Evolutionary conservation across 2,113 vertebrate genomes (phyloP), one percentile per base, ranked within the genome.

Genomic region (Hydropotes inermis): DNA sequence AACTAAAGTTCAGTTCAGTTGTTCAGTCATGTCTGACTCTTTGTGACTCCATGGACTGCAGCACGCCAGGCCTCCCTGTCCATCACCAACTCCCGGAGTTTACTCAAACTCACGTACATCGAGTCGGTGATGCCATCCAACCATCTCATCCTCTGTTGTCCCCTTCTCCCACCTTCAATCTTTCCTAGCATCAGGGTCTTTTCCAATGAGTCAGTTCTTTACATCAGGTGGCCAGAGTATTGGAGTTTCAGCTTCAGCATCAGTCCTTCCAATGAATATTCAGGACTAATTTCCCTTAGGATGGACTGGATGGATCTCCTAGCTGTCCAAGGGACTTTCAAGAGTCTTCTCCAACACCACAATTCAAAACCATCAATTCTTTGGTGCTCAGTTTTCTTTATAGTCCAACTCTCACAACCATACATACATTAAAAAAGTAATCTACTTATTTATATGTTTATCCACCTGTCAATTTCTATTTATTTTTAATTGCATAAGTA

Each of bases 401-500:
- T 6, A 39, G 67, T 25, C 67, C 67, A 74, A 23, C n/a, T 25
- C n/a, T 39, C 67, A 25, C 23, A 39, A 39, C 36, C 67, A 74
- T 39, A 74, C 21, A 74, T 74, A 36, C 64, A 36, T 36, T 70
- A 36, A 10, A 33, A 67, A 83, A 64, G 39, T 16, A 36, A 43
- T 79, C 39, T 85, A 57, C 74, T 16, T 21, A 83, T 54, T 27
- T 27, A 55, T 67, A 4, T 43, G 13, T 84, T 27, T 82, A 86
- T 25, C 7, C 10, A 87, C 39, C 27, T 96, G 64, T 89, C 45
- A 83, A 33, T 95, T 94, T 93, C 25, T 91, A 64, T 85, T 94
- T 67, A 33, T 74, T 84, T 84, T 58, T 47, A 57, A 83, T 55
- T 64, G 6, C 15, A 11, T 89, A 87, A 89, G 52, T 58, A 52